Evolutionary conservation across 2,113 vertebrate genomes (phyloP), one percentile per base, ranked within the genome.

Genomic region (Microtus oregoni): DNA sequence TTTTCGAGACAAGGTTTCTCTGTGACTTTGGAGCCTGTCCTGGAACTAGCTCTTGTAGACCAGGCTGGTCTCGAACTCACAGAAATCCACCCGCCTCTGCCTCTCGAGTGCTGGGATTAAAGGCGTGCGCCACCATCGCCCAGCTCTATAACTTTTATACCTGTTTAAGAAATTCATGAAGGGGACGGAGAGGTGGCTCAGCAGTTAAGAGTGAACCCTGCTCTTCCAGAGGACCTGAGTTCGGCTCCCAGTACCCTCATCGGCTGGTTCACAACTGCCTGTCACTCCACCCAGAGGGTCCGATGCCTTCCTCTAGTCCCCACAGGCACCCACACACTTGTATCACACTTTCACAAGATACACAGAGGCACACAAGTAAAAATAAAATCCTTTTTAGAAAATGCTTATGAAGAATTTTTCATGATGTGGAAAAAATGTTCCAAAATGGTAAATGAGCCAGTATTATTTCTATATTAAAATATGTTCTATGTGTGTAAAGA

Each of bases 151-250:
- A 19, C 58, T 55, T 78, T 92, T 65, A 77, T 47, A 91, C 24
- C 67, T 30, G 92, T 89, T 96, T 86, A 82, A 97, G 90, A 89
- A 55, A 14, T 92, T 81, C n/a, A 58, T n/a, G 78, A 81, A 58
- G 22, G 5, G 20, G 2, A 13, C 7, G 11, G 78, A n/a, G 19
- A n/a, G 52, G n/a, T 24, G 32, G 32, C 20, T 81, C 78, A 81
- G 52, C 22, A n/a, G 78, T 58, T 81, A 24, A 81, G 50, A 81
- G 52, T 7, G 32, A 81, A 1, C 24, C 32, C 50, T 58, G 20
- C 20, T 81, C 32, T 58, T n/a, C 20, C 22, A 58, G 35, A 81
- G 20, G 78, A 58, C 52, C 55, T 13, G 35, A 58, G 11, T 58
- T 81, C 10, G 7, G 78, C 58, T 58, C 78, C 5, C 35, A 58